phyloP scores from a whole-genome alignment of 2,888 invertebrate genomes.

The Lampropteryx suffumata region DNA sequence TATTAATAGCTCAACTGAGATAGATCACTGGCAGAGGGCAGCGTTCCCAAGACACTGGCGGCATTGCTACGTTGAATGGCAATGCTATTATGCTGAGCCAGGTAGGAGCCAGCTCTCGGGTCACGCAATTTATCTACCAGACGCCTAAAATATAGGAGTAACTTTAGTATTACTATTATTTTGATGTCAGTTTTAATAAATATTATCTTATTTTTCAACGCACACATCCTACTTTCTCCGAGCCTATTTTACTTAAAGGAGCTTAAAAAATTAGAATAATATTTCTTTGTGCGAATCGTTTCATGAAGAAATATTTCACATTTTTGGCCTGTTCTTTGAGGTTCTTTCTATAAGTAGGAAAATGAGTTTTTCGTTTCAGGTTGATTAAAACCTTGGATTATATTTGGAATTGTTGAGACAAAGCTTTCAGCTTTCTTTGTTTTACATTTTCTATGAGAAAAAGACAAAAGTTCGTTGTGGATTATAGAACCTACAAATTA shows the following conservation, averaged over 20 bases:
- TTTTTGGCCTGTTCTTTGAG: constrained; percentile 23
- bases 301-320: constrained; percentile 28
- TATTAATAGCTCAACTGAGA: too few species aligned
- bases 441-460: constrained; percentile 2
- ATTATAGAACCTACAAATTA: background rate
- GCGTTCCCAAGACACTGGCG: too few species aligned
- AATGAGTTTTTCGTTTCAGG: constrained; percentile 31
- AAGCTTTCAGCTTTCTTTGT: constrained; percentile 21
- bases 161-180: too few species aligned
- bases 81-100: too few species aligned
- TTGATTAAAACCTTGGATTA: constrained; percentile 30
- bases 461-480: background rate
- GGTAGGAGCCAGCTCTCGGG: too few species aligned
- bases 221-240: background rate
- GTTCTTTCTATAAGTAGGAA: constrained; percentile 22
- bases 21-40: too few species aligned
- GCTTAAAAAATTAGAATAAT: constrained; percentile 30
- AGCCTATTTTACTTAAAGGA: constrained; percentile 22
- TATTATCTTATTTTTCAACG: background rate
- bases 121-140: too few species aligned
- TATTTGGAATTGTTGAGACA: constrained; percentile 10
- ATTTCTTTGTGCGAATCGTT: constrained; percentile 28
- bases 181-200: background rate
- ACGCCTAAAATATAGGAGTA: too few species aligned
- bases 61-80: too few species aligned